Percentiles rank a stretch among this genome's conserved stretches.
phyloP scores from a whole-genome alignment of 2,888 invertebrate genomes.

The Dione vanillae region DNA sequence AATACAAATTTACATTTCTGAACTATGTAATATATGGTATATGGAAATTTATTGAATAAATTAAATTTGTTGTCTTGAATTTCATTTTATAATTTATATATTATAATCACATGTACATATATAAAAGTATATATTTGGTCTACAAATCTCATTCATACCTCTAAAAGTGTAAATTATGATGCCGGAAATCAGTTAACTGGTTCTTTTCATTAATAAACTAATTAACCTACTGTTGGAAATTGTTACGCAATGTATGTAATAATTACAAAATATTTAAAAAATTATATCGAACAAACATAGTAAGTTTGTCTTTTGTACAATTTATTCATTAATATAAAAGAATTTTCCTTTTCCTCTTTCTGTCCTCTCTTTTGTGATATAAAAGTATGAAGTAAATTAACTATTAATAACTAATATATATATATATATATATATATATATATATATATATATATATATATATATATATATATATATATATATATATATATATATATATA shows the following conservation, averaged over 20 bases:
- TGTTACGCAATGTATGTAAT: constrained; percentile 14
- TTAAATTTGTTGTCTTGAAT: no score
- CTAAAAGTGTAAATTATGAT: not conserved
- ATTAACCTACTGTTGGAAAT: constrained; percentile 12
- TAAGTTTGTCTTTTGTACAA: not conserved
- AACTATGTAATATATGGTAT: no score
- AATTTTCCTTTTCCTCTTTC: no score
- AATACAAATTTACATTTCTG: not conserved
- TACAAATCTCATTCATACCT: not conserved
- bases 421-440: no score
- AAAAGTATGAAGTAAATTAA: no score
- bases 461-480: no score
- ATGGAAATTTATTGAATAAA: no score
- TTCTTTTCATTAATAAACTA: not conserved
- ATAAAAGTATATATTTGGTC: not conserved
- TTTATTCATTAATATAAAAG: not conserved
- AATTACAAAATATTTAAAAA: not conserved
- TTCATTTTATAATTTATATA: not conserved
- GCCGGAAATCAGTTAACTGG: constrained; percentile 6
- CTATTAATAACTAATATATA: no score
- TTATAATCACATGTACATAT: not conserved
- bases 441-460: no score
- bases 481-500: no score
- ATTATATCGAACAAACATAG: not conserved
- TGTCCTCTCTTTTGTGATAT: no score